Evolutionary conservation across 2,113 vertebrate species (phyloP), one percentile per base, ranked within the genome.

Genomic region (Poecilia latipinna): DNA sequence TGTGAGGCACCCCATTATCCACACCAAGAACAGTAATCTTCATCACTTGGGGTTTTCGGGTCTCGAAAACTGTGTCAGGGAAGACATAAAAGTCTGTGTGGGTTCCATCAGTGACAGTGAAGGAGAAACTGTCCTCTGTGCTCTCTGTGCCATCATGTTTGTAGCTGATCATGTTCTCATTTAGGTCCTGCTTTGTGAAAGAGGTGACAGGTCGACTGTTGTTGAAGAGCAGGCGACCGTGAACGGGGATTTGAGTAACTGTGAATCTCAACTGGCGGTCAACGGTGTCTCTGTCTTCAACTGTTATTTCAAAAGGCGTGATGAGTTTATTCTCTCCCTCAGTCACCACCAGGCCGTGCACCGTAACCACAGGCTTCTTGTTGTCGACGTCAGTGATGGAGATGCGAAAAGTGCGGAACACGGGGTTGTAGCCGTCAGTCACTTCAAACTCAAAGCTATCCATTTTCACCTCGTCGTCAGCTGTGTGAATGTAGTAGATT

Each of bases 381-480:
- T 99, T 99, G 92, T 99, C 98, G 51, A 99, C 97, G 1, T 97
- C 97, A 0, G 93, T 93, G 70, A 99, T 99, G 72, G 96, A 98
- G 82, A 99, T 95, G 26, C 96, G 95, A 84, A 99, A 99, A 0
- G 97, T 99, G 74, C 97, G 96, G 84, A 97, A 99, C 66, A 99
- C 96, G 0, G 97, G 96, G 82, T 99, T 99, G 82, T 91, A 97
- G 32, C 98, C 98, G 10, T 99, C 98, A 0, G 97, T 99, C 79
- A 99, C 97, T 84, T 98, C 95, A 79, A 99, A 99, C 84, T 99
- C 97, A 89, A 99, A 99, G 79, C 97, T 98, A 86, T 99, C 98
- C 96, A 96, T 97, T 91, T 97, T 99, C 15, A 96, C 94, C 75
- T 99, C 98, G 1, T 99, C 98, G 11, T 97, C 96, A 0, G 97